Evolutionary conservation across 1,140 invertebrate species (phyloP).

Genomic region (Caenorhabditis briggsae): DNA sequence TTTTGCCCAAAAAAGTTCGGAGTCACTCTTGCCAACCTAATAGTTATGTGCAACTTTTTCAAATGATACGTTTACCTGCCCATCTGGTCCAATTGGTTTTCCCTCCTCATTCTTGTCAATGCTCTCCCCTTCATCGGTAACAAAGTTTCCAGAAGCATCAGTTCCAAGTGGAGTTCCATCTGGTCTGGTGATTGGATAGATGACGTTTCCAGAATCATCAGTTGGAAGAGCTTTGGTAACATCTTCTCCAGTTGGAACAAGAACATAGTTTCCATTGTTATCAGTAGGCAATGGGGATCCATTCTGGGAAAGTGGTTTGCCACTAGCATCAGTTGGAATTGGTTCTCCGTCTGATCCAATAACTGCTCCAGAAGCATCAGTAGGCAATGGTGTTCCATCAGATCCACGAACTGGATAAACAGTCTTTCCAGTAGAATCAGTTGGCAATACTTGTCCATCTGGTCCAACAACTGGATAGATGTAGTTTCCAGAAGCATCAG

Average conservation of each 20-base stretch:
- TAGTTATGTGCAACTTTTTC: too few species aligned
- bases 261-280: conserved; percentile 1
- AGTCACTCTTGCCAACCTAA: too few species aligned
- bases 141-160: neutral
- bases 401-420: conserved; percentile 58
- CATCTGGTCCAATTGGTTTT: conserved; percentile 48
- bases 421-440: conserved; percentile 59
- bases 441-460: conserved; percentile 38
- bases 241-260: neutral
- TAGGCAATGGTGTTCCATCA: conserved; percentile 26
- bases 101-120: conserved; percentile 58
- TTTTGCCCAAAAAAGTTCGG: too few species aligned
- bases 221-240: neutral
- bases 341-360: conserved; percentile 53
- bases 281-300: conserved; percentile 57
- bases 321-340: conserved; percentile 52
- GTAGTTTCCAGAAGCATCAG: conserved; percentile 60
- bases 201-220: conserved; percentile 31
- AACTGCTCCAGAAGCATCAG: conserved; percentile 12
- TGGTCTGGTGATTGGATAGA: conserved; percentile 27
- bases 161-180: conserved; percentile 56
- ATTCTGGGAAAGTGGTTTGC: conserved; percentile 40
- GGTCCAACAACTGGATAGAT: conserved; percentile 30
- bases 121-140: conserved; percentile 2
- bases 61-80: neutral